Percentiles rank a stretch among this genome's conserved stretches.
phyloP scores from a whole-genome alignment of 1,140 invertebrate genomes.

The Cyclina sinensis region DNA sequence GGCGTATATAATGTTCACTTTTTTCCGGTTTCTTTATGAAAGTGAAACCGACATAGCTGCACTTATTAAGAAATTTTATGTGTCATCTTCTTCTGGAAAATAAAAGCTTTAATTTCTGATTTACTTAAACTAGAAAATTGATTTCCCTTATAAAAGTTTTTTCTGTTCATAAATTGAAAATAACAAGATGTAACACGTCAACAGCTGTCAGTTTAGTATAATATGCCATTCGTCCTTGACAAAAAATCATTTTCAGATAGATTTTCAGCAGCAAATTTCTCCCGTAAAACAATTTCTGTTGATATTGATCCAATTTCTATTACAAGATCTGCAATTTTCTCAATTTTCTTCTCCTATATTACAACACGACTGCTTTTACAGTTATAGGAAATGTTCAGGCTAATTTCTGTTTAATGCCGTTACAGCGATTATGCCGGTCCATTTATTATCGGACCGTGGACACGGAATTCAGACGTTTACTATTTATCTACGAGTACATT shows the following conservation, averaged over 20 bases:
- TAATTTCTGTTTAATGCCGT: conserved; percentile 9
- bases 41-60: background rate
- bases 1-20: no score
- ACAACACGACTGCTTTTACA: background rate
- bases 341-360: background rate
- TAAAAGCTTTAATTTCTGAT: background rate
- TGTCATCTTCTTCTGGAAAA: no score
- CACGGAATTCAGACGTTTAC: background rate
- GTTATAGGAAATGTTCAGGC: conserved; percentile 3
- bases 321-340: conserved; percentile 18
- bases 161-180: background rate
- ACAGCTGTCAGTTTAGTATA: background rate
- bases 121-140: background rate
- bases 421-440: background rate
- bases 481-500: background rate
- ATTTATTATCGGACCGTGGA: conserved; percentile 14
- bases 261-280: background rate
- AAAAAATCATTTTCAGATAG: background rate
- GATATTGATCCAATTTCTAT: conserved; percentile 22
- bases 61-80: no score
- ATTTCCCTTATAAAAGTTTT: background rate
- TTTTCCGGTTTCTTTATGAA: background rate
- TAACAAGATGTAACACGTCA: background rate
- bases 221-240: background rate
- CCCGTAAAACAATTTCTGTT: conserved; percentile 6